These are phyloP conservation scores for Nemotelus pantherinus DNA, from an alignment of 2,888 invertebrate genomes.

Conservation along the genomic window DNA sequence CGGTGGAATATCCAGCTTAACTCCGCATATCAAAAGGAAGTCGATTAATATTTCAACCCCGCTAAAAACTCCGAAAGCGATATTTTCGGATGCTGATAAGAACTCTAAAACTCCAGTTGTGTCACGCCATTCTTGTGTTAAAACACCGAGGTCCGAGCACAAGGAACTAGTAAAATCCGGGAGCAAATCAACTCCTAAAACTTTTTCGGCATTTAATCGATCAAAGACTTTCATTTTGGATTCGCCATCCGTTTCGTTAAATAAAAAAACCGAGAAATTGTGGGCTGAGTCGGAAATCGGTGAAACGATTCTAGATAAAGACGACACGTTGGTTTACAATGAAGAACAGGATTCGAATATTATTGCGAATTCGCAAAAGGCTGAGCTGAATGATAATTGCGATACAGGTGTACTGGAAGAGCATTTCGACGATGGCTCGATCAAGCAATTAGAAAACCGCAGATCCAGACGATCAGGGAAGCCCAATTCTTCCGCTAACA, in stretches of 20 bases:
- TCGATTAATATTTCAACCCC: constrained; percentile 18
- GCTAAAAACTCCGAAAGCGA: constrained; percentile 32
- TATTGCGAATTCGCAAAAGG: no score
- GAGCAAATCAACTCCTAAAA: background rate
- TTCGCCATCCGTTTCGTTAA: background rate
- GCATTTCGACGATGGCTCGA: no score
- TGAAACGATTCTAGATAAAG: no score
- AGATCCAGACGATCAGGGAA: no score
- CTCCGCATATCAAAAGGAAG: constrained; percentile 4
- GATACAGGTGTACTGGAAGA: no score
- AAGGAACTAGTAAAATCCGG: background rate
- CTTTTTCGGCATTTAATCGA: background rate
- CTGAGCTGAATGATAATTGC: no score
- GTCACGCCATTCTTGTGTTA: background rate
- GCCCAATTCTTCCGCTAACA: no score
- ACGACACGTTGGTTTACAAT: no score
- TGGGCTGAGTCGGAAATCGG: no score
- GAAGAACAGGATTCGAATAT: no score
- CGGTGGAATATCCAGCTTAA: background rate
- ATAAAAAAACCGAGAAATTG: background rate
- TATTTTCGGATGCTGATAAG: constrained; percentile 10
- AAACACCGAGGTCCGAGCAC: background rate
- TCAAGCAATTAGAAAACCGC: no score
- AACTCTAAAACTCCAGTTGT: background rate
- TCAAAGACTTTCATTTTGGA: constrained; percentile 33